Percentiles rank a stretch among this genome's conserved stretches.
Conservation (phyloP, 2,113 vertebrate genomes). For the Falcunculus frontatus region DNA sequence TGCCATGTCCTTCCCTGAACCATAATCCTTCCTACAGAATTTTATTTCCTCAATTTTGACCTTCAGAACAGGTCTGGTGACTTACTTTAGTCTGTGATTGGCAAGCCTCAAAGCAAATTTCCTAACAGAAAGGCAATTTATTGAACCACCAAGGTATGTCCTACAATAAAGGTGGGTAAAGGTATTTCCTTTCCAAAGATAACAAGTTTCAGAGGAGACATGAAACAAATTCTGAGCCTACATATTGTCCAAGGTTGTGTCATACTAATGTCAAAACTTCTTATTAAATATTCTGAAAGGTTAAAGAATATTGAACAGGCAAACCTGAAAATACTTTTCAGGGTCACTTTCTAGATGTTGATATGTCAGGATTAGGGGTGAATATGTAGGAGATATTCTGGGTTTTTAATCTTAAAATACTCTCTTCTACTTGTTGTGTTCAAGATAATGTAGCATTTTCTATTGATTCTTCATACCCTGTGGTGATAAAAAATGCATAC, state of each 20-base stretch:
- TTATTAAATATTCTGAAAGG: not conserved
- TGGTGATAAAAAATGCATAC: not conserved
- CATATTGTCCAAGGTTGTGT: not conserved
- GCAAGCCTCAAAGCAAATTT: not conserved
- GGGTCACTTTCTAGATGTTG: not conserved
- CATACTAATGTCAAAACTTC: not conserved
- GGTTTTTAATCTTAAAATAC: not conserved
- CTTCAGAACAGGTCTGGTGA: not conserved
- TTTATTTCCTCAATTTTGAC: not conserved
- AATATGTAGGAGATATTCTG: not conserved
- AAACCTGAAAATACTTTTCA: not conserved
- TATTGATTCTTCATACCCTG: not conserved
- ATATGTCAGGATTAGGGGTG: not conserved
- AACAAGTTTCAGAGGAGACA: not conserved
- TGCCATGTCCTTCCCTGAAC: not conserved
- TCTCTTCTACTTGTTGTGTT: not conserved
- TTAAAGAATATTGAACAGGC: not conserved
- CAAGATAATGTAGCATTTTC: not conserved
- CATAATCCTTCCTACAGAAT: not conserved
- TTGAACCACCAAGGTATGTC: not conserved
- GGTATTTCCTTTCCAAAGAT: no score
- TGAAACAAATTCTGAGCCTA: not conserved
- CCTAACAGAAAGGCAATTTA: not conserved
- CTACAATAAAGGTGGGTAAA: not conserved
- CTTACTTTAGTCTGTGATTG: not conserved